phyloP scores from a whole-genome alignment of 1,140 invertebrate species.

The Teleopsis dalmanni region DNA sequence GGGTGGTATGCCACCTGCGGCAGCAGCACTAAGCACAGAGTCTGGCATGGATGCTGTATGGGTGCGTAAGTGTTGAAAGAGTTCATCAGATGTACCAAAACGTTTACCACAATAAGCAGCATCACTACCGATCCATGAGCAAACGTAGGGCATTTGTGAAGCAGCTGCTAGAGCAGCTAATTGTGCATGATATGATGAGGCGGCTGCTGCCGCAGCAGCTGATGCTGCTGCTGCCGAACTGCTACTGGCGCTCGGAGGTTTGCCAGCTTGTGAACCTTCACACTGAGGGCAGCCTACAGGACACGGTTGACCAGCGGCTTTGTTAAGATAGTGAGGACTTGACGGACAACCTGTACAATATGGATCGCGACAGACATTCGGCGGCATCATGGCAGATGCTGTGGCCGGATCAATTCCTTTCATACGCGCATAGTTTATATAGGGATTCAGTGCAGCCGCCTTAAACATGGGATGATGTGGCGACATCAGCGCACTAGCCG shows the following conservation, averaged over 20 bases:
- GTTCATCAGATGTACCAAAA: conserved; percentile 79
- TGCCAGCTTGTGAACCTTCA: conserved; percentile 43
- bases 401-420: conserved; percentile 49
- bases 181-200: conserved; percentile 67
- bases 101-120: conserved; percentile 84
- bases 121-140: conserved; percentile 87
- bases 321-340: conserved; percentile 66
- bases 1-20: conserved; percentile 47
- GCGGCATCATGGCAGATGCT: conserved; percentile 48
- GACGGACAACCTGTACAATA: conserved; percentile 86
- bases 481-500: conserved; percentile 60
- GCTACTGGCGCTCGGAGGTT: conserved; percentile 20
- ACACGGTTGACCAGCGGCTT: conserved; percentile 56
- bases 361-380: conserved; percentile 78
- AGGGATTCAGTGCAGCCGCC: conserved; percentile 58
- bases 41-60: conserved; percentile 63
- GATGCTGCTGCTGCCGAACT: conserved; percentile 14
- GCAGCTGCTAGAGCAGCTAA: conserved; percentile 64
- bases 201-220: conserved; percentile 44
- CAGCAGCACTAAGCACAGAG: conserved; percentile 49
- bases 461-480: conserved; percentile 64
- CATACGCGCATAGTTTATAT: conserved; percentile 63
- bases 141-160: conserved; percentile 72
- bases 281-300: conserved; percentile 85
- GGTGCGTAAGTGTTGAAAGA: conserved; percentile 80